A percentile compares a stretch with the other conserved stretches of the same genome.
These are phyloP conservation scores for Drosophila burlai DNA, from an alignment of 1,140 invertebrate genomes.

Conservation along the genomic window DNA sequence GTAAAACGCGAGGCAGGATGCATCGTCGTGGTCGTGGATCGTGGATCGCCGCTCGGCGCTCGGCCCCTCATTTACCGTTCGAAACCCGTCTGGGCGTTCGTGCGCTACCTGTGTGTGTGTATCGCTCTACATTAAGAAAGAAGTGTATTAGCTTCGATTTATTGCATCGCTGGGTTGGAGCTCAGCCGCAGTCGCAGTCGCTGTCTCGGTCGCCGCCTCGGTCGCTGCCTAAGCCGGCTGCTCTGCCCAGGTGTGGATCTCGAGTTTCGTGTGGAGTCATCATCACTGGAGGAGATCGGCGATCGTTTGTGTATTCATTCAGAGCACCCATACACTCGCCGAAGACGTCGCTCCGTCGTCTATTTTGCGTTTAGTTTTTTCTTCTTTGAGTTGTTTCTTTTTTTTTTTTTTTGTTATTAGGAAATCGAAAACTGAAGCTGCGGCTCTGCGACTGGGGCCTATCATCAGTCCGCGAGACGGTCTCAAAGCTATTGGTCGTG, in stretches of 20 bases:
- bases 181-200: neutral
- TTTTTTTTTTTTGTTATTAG: conserved; percentile 64
- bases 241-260: conserved; percentile 42
- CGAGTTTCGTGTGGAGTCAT: conserved; percentile 59
- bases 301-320: conserved; percentile 77
- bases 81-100: conserved; percentile 77
- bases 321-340: conserved; percentile 78
- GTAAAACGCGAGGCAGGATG: conserved; percentile 76
- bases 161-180: conserved; percentile 70
- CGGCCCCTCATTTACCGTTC: conserved; percentile 76
- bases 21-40: conserved; percentile 41
- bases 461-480: conserved; percentile 84
- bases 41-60: conserved; percentile 38
- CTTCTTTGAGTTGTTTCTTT: conserved; percentile 36
- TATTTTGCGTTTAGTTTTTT: conserved; percentile 74
- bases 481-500: conserved; percentile 85
- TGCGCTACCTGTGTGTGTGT: conserved; percentile 32
- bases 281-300: conserved; percentile 54
- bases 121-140: conserved; percentile 82
- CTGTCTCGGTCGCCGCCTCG: conserved; percentile 1
- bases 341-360: conserved; percentile 71
- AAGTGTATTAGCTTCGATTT: conserved; percentile 84
- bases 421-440: conserved; percentile 83
- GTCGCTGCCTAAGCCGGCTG: conserved; percentile 11
- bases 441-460: conserved; percentile 64